These are phyloP conservation scores for mouse (Mus musculus) DNA, from an alignment of 2,113 vertebrate genomes.

Conservation along the genomic window GRCm39 chr16:23286001-23286500, in stretches of 20 bases:
- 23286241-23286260: neutral
- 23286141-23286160: neutral
- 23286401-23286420: neutral
- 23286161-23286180: neutral
- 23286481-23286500: neutral
- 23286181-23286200: neutral
- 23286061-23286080: neutral
- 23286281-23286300: neutral
- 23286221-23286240: neutral
- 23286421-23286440: neutral
- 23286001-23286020: neutral
- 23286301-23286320: neutral
- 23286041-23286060: neutral
- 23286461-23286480: neutral
- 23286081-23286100: constrained; percentile 33
- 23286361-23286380: neutral
- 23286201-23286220: neutral
- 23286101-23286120: neutral
- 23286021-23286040: neutral
- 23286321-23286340: neutral
- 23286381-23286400: too few relatives aligned
- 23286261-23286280: fast-evolving
- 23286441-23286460: neutral
- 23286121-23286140: neutral
- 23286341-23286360: neutral